These are phyloP conservation scores for Aproaerema taeniolella DNA, from an alignment of 2,888 invertebrate species.

Conservation along the genomic window DNA sequence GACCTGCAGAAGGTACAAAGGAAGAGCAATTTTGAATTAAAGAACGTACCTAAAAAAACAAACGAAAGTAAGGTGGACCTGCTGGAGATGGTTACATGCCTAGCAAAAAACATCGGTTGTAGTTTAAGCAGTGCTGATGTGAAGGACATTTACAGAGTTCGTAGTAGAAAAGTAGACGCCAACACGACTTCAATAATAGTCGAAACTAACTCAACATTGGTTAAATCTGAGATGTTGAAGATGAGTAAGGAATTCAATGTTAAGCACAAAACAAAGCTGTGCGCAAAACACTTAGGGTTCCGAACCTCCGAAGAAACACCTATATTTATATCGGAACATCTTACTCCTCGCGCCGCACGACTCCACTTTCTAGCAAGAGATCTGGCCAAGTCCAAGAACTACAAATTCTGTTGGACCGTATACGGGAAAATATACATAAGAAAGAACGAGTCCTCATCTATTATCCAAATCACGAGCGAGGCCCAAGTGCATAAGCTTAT, in stretches of 20 bases:
- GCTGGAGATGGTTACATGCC: not conserved
- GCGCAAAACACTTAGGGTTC: not conserved
- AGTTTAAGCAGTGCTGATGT: not conserved
- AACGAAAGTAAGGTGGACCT: not conserved
- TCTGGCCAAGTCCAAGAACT: constrained; percentile 5
- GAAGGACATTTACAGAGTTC: not conserved
- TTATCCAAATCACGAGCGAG: constrained; percentile 10
- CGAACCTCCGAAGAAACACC: not conserved
- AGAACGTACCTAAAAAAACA: not conserved
- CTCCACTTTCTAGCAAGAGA: constrained; percentile 11
- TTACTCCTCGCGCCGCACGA: constrained; percentile 6
- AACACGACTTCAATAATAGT: not conserved
- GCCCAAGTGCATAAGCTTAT: constrained; percentile 6
- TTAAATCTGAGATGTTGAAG: not conserved
- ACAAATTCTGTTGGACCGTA: constrained; percentile 15
- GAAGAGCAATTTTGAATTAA: not conserved
- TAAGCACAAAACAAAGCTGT: not conserved
- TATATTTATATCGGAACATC: not conserved
- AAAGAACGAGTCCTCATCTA: constrained; percentile 12
- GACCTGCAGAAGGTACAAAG: not conserved
- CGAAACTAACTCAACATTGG: not conserved
- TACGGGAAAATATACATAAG: constrained; percentile 14
- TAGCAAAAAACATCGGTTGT: not conserved
- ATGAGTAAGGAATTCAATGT: not conserved
- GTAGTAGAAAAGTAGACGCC: not conserved